Conservation (phyloP, 2,888 invertebrate species). For the Ornithoptera priamus region DNA sequence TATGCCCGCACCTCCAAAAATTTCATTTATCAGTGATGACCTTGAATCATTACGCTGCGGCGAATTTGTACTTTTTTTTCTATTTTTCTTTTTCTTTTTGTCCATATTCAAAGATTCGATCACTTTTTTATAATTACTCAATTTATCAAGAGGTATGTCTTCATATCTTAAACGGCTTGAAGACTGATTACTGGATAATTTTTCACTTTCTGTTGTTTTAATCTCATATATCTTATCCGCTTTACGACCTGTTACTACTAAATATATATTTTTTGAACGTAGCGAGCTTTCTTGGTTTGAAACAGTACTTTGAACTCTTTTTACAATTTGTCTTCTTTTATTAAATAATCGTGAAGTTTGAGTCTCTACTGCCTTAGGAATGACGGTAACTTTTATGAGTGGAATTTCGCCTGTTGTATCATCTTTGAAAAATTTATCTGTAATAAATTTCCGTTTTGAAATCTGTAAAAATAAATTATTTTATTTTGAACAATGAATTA, state of each 20-base stretch:
- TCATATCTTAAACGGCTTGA: slow-evolving; percentile 42
- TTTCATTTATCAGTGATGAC: slow-evolving; percentile 22
- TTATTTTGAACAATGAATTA: too few relatives aligned
- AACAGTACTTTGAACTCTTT: slow-evolving; percentile 44
- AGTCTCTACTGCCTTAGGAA: slow-evolving; percentile 46
- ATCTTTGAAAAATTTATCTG: slow-evolving; percentile 17
- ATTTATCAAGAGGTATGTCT: slow-evolving; percentile 40
- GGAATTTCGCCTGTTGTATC: slow-evolving; percentile 41
- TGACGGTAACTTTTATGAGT: slow-evolving; percentile 56
- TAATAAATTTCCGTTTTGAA: slow-evolving; percentile 21
- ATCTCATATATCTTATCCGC: slow-evolving; percentile 54
- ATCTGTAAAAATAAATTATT: slow-evolving; percentile 12
- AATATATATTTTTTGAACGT: slow-evolving; percentile 47
- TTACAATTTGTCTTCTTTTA: slow-evolving; percentile 39
- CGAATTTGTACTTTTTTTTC: slow-evolving; percentile 31
- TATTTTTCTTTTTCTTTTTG: slow-evolving; percentile 46
- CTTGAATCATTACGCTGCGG: slow-evolving; percentile 21
- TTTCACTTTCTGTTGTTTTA: slow-evolving; percentile 55
- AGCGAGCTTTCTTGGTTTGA: slow-evolving; percentile 53
- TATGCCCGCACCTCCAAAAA: slow-evolving; percentile 25
- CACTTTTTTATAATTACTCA: slow-evolving; percentile 44
- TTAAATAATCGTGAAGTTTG: slow-evolving; percentile 41
- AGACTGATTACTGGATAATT: slow-evolving; percentile 38
- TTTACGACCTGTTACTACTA: slow-evolving; percentile 47
- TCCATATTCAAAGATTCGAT: slow-evolving; percentile 57